These are phyloP conservation scores for Scaptodrosophila lebanonensis DNA, from an alignment of 1,140 invertebrate species.

Conservation along the genomic window DNA sequence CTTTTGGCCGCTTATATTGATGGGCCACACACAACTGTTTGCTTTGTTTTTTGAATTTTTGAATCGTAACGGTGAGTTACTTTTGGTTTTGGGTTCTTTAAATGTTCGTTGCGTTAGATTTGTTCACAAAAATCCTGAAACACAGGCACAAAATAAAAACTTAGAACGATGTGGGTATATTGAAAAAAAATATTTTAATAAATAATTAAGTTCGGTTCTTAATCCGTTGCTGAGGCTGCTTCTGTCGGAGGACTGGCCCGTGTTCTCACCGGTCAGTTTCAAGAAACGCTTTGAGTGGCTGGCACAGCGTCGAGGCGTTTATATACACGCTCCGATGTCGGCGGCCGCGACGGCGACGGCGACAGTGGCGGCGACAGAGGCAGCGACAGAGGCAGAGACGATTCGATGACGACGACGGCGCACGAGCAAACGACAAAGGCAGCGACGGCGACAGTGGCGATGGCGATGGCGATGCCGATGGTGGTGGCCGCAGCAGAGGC, in stretches of 20 bases:
- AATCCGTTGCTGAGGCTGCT: slow-evolving; percentile 34
- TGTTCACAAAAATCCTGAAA: too few species aligned
- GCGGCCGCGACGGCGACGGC: slow-evolving; percentile 2
- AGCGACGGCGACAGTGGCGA: not conserved
- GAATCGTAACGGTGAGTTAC: too few species aligned
- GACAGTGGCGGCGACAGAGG: slow-evolving; percentile 1
- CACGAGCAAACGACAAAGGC: not conserved
- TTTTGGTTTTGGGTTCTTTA: too few species aligned
- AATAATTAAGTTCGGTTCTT: slow-evolving; percentile 21
- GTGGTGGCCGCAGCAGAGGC: too few species aligned
- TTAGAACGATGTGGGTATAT: not conserved
- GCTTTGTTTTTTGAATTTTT: too few species aligned
- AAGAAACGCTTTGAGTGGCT: slow-evolving; percentile 54
- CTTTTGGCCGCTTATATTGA: too few species aligned
- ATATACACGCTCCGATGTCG: slow-evolving; percentile 29
- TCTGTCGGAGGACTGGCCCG: slow-evolving; percentile 13
- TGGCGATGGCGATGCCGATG: not conserved
- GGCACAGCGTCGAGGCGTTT: slow-evolving; percentile 31
- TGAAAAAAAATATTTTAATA: slow-evolving; percentile 3
- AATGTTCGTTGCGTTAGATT: too few species aligned
- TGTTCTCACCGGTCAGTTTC: slow-evolving; percentile 52
- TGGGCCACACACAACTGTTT: too few species aligned
- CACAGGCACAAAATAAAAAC: too few species aligned
- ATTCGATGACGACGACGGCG: not conserved
- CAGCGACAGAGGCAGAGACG: not conserved